phyloP scores from a whole-genome alignment of 2,888 invertebrate species.

The Theristus sp. region DNA sequence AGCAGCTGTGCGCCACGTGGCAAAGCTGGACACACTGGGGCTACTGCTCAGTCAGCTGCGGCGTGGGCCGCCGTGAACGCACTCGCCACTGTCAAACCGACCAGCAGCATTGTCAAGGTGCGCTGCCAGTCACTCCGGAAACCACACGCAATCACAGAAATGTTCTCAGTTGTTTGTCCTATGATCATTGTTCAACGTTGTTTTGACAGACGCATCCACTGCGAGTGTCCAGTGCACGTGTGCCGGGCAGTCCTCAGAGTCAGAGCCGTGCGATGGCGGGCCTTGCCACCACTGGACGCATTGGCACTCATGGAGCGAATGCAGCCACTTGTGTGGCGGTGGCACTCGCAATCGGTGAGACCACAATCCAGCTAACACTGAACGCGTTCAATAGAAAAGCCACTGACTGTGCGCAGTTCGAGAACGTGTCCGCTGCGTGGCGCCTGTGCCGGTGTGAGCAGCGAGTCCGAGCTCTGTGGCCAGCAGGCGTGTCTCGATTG shows the following conservation, averaged over 20 bases:
- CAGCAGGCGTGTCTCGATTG: constrained; percentile 10
- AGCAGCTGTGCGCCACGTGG: constrained; percentile 6
- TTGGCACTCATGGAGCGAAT: constrained; percentile 7
- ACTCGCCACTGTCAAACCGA: constrained; percentile 2
- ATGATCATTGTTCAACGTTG: too few species aligned
- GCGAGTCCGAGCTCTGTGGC: constrained; percentile 7
- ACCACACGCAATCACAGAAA: too few species aligned
- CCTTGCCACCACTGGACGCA: constrained; percentile 5
- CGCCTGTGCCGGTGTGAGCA: constrained; percentile 7
- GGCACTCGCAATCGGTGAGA: background rate
- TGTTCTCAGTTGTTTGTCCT: too few species aligned
- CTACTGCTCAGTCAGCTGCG: background rate
- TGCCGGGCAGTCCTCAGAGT: background rate
- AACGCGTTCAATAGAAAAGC: background rate
- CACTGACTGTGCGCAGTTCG: too few species aligned
- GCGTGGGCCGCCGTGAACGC: background rate
- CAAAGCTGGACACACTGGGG: background rate
- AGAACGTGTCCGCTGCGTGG: background rate
- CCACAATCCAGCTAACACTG: too few species aligned
- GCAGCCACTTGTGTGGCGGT: background rate
- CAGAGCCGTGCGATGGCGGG: constrained; percentile 3
- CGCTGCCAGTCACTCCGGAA: background rate
- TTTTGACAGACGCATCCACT: too few species aligned
- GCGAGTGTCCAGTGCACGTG: too few species aligned
- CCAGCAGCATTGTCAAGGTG: background rate